Evolutionary conservation across 2,113 vertebrate species (phyloP).

Genomic region (Cryptomyrus ogoouensis): DNA sequence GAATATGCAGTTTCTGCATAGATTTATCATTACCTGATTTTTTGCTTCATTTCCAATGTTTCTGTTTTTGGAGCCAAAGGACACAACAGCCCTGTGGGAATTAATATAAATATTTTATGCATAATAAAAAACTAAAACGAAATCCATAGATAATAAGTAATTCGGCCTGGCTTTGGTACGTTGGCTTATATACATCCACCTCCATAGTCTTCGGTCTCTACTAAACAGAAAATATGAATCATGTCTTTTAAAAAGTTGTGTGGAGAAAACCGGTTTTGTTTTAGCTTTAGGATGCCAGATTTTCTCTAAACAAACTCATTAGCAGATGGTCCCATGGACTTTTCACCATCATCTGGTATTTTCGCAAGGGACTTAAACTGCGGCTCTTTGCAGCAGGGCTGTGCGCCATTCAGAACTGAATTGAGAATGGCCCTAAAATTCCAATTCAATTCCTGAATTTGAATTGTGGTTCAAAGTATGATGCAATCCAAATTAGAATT

Average conservation of each 20-base stretch:
- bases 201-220: not conserved
- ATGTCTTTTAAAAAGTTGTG: not conserved
- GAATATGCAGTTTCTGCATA: not conserved
- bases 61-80: slow-evolving; percentile 74
- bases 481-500: not conserved
- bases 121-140: not conserved
- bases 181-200: not conserved
- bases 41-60: slow-evolving; percentile 72
- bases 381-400: not conserved
- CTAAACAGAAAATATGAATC: not conserved
- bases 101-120: slow-evolving; percentile 4
- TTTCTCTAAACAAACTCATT: not conserved
- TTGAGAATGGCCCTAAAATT: not conserved
- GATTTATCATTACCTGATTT: slow-evolving; percentile 63
- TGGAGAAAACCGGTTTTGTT: not conserved
- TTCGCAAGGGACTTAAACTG: not conserved
- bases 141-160: not conserved
- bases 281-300: not conserved
- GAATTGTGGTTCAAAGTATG: not conserved
- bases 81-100: slow-evolving; percentile 67
- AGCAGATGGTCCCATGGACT: not conserved
- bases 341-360: not conserved
- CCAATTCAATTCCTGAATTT: not conserved
- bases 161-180: not conserved
- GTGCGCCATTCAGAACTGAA: not conserved